Percentiles rank a stretch among this genome's conserved stretches.
Evolutionary conservation across 2,797 vertebrate species (phyloP).

Genomic region (Poecilia velifera): DNA sequence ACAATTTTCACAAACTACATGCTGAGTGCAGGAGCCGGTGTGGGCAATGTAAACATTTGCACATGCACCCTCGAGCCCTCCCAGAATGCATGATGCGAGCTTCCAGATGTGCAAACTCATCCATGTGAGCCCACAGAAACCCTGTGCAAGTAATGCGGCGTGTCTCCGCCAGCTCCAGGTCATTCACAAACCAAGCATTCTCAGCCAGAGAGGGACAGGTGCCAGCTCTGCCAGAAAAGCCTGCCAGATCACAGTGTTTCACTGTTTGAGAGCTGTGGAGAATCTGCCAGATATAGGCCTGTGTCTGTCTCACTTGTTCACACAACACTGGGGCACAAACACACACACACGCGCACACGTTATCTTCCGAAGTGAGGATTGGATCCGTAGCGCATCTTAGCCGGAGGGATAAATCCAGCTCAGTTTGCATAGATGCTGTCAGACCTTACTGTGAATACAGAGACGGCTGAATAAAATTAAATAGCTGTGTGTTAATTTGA

Average conservation of each 20-base stretch:
- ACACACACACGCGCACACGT: slow-evolving; percentile 32
- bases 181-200: slow-evolving; percentile 70
- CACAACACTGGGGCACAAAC: slow-evolving; percentile 42
- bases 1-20: slow-evolving; percentile 6
- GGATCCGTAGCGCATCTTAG: slow-evolving; percentile 58
- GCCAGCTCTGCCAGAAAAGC: slow-evolving; percentile 68
- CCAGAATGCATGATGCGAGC: slow-evolving; percentile 10
- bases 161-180: slow-evolving; percentile 73
- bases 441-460: slow-evolving; percentile 52
- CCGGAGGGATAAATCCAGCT: slow-evolving; percentile 64
- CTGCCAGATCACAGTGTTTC: slow-evolving; percentile 76
- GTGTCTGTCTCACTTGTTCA: slow-evolving; percentile 54
- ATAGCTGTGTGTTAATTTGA: slow-evolving; percentile 51
- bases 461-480: slow-evolving; percentile 59
- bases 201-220: slow-evolving; percentile 72
- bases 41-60: slow-evolving; percentile 55
- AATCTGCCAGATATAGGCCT: slow-evolving; percentile 72
- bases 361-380: slow-evolving; percentile 65
- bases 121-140: slow-evolving; percentile 49
- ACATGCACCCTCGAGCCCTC: slow-evolving; percentile 29
- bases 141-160: slow-evolving; percentile 61
- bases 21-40: slow-evolving; percentile 20
- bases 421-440: slow-evolving; percentile 55
- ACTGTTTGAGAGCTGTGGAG: slow-evolving; percentile 68
- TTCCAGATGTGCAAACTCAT: slow-evolving; percentile 73